Evolutionary conservation across 2,113 vertebrate genomes (phyloP).

Genomic region (Pagrus major): DNA sequence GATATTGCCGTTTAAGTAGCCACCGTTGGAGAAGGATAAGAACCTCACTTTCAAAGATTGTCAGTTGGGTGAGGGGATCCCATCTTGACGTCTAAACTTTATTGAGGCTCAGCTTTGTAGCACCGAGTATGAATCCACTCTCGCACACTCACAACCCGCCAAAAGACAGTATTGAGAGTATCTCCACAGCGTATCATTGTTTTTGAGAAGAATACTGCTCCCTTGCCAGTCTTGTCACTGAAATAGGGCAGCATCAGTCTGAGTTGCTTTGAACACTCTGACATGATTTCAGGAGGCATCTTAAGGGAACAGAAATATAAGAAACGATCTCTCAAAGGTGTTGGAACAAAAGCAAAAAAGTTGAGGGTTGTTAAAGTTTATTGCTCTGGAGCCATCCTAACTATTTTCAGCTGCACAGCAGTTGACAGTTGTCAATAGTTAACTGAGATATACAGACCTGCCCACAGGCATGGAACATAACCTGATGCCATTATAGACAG

Average conservation of each 20-base stretch:
- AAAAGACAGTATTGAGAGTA: conserved; percentile 39
- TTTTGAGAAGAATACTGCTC: conserved; percentile 57
- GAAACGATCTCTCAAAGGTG: conserved; percentile 74
- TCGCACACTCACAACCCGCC: conserved; percentile 16
- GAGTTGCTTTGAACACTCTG: conserved; percentile 76
- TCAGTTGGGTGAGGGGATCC: conserved; percentile 51
- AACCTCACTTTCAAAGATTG: conserved; percentile 31
- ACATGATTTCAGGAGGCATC: conserved; percentile 76
- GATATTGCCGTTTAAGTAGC: conserved; percentile 30
- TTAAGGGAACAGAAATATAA: conserved; percentile 71
- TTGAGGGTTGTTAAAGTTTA: conserved; percentile 66
- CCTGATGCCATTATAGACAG: background rate
- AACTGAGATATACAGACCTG: conserved; percentile 37
- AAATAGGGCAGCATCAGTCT: conserved; percentile 74
- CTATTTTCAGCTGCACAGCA: conserved; percentile 50
- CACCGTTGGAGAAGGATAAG: conserved; percentile 27
- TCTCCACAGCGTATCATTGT: conserved; percentile 49
- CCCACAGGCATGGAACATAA: conserved; percentile 34
- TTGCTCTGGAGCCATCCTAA: conserved; percentile 49
- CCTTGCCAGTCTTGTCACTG: conserved; percentile 72
- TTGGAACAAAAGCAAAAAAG: conserved; percentile 71
- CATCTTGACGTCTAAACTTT: conserved; percentile 50
- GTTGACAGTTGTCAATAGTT: conserved; percentile 31
- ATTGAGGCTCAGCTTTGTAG: conserved; percentile 55
- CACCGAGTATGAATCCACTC: conserved; percentile 44